Evolutionary conservation across 2,113 vertebrate genomes (phyloP).

Genomic region (Hypanus sabinus): DNA sequence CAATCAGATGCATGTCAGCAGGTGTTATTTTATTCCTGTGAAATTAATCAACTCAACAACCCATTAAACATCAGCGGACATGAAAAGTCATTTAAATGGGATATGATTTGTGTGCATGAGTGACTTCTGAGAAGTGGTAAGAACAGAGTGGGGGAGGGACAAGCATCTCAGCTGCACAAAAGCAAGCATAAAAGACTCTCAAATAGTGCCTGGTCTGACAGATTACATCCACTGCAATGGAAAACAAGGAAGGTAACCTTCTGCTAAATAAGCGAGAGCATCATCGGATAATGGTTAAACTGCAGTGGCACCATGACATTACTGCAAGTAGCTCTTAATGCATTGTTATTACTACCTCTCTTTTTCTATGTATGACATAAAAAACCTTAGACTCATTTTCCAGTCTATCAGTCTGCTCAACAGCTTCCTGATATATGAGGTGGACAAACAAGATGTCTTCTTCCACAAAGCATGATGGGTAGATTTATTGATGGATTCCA

Average conservation of each 20-base stretch:
- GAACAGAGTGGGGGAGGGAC: conserved; percentile 1
- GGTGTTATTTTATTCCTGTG: conserved; percentile 43
- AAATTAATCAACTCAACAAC: conserved; percentile 44
- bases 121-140: conserved; percentile 38
- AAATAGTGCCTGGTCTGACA: not conserved
- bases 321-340: not conserved
- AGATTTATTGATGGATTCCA: too few species aligned
- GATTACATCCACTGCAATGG: not conserved
- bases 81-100: conserved; percentile 41
- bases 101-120: conserved; percentile 41
- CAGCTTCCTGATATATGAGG: too few species aligned
- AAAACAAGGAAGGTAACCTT: conserved; percentile 29
- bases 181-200: not conserved
- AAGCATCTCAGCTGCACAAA: conserved; percentile 20
- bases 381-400: too few species aligned
- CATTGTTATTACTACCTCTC: not conserved
- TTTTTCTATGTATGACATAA: too few species aligned
- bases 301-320: not conserved
- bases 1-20: conserved; percentile 43
- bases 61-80: conserved; percentile 39
- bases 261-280: not conserved
- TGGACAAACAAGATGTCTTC: too few species aligned
- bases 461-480: too few species aligned
- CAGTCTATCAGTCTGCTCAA: too few species aligned
- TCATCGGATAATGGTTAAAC: not conserved